A percentile compares a stretch with the other conserved stretches of the same genome.
These are phyloP conservation scores for Enoplolaimus lenunculus DNA, from an alignment of 2,888 invertebrate species.

Conservation along the genomic window DNA sequence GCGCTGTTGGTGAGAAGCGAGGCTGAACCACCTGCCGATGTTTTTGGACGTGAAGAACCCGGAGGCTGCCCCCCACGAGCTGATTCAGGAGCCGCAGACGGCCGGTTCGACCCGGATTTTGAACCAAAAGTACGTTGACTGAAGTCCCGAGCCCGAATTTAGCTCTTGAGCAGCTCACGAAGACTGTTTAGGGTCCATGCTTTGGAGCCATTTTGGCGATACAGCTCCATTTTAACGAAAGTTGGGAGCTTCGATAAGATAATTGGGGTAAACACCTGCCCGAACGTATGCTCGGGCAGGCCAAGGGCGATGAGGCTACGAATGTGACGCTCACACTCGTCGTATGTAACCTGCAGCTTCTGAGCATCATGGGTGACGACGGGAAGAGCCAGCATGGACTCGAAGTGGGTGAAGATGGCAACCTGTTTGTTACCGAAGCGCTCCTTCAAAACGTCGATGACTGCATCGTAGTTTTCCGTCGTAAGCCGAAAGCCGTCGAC, in stretches of 20 bases:
- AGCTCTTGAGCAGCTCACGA: not conserved
- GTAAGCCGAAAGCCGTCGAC: not conserved
- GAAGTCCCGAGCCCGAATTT: not conserved
- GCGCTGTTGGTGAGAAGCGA: not conserved
- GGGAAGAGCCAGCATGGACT: not conserved
- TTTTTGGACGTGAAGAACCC: too few relatives aligned
- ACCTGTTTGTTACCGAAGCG: not conserved
- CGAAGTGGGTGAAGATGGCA: not conserved
- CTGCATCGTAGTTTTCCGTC: not conserved
- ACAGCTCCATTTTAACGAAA: not conserved
- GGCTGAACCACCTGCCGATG: not conserved
- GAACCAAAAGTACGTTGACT: not conserved
- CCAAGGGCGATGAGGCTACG: not conserved
- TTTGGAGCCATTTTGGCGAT: not conserved
- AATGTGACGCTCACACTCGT: not conserved
- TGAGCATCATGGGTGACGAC: not conserved
- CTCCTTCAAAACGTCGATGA: not conserved
- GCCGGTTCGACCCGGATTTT: too few relatives aligned
- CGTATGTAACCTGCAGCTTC: not conserved
- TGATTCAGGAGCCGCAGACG: too few relatives aligned
- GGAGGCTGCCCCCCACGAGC: too few relatives aligned
- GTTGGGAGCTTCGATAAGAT: not conserved
- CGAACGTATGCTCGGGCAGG: not conserved
- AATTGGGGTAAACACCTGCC: not conserved
- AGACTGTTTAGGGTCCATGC: not conserved